Conservation (phyloP, 2,888 invertebrate genomes). For the Graphium colonna region DNA sequence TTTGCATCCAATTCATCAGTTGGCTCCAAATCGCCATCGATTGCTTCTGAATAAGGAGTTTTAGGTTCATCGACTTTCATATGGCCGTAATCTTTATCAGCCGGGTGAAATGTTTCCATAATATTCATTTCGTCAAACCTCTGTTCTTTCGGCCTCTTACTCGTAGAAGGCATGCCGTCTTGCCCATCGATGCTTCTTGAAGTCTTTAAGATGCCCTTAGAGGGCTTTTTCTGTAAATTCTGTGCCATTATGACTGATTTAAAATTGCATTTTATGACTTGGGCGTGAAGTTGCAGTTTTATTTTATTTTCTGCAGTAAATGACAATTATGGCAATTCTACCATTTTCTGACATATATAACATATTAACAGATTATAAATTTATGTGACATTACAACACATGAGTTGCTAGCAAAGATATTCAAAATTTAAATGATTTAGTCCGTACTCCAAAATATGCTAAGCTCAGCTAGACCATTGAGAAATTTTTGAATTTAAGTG, state of each 20-base stretch:
- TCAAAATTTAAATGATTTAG: too few relatives aligned
- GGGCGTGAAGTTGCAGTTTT: constrained; percentile 17
- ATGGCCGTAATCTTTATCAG: constrained; percentile 99
- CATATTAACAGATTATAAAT: neutral
- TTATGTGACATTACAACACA: neutral
- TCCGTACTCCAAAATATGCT: too few relatives aligned
- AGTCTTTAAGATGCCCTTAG: constrained; percentile 95
- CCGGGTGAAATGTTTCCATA: constrained; percentile 97
- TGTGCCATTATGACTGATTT: constrained; percentile 80
- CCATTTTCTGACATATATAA: constrained; percentile 17
- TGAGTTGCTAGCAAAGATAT: too few relatives aligned
- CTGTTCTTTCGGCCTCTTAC: constrained; percentile 81
- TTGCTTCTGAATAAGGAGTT: constrained; percentile 88
- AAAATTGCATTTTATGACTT: constrained; percentile 45
- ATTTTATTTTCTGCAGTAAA: constrained; percentile 32
- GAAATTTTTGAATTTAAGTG: too few relatives aligned
- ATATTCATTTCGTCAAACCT: constrained; percentile 99
- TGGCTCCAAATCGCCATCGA: constrained; percentile 81
- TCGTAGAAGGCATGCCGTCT: constrained; percentile 64
- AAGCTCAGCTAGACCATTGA: too few relatives aligned
- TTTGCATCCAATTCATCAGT: constrained; percentile 83
- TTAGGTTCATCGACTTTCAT: constrained; percentile 99
- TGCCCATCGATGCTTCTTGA: constrained; percentile 94
- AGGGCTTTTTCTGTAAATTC: constrained; percentile 90
- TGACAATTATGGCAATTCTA: constrained; percentile 38